Percentiles rank a stretch among this genome's conserved stretches.
Evolutionary conservation across 2,888 invertebrate genomes (phyloP).

Genomic region (Euproctis similis): DNA sequence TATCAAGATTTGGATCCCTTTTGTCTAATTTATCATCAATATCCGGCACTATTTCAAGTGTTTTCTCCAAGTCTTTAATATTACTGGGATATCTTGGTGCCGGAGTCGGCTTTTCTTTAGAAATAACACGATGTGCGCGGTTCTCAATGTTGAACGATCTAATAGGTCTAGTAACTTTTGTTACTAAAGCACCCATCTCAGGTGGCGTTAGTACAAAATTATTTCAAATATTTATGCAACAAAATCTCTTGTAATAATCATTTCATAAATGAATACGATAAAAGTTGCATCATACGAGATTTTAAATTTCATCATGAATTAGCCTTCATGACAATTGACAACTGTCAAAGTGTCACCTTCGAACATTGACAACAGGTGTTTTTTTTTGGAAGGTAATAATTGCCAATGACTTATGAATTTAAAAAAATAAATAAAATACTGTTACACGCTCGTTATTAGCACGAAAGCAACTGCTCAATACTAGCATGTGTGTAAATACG

Average conservation of each 20-base stretch:
- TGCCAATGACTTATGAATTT: neutral
- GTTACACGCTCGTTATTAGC: too few species aligned
- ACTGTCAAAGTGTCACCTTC: too few species aligned
- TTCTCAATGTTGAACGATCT: conserved; percentile 85
- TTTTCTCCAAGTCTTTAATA: conserved; percentile 77
- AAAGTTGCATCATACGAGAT: conserved; percentile 17
- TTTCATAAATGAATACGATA: conserved; percentile 10
- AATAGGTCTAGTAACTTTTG: conserved; percentile 74
- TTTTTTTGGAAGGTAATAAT: too few species aligned
- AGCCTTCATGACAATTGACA: neutral
- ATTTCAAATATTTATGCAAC: neutral
- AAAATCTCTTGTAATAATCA: conserved; percentile 16
- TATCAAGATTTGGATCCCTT: conserved; percentile 79
- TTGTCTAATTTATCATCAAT: conserved; percentile 76
- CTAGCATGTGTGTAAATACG: too few species aligned
- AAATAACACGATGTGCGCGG: conserved; percentile 82
- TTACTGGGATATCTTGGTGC: conserved; percentile 82
- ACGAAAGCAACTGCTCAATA: too few species aligned
- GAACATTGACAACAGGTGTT: too few species aligned
- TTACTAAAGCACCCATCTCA: conserved; percentile 81
- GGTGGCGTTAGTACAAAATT: conserved; percentile 45
- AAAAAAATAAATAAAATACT: neutral
- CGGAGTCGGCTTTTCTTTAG: conserved; percentile 78
- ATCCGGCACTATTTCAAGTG: conserved; percentile 78
- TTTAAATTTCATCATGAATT: too few species aligned